phyloP scores from a whole-genome alignment of 2,888 invertebrate species.

The Plebejus anna region DNA sequence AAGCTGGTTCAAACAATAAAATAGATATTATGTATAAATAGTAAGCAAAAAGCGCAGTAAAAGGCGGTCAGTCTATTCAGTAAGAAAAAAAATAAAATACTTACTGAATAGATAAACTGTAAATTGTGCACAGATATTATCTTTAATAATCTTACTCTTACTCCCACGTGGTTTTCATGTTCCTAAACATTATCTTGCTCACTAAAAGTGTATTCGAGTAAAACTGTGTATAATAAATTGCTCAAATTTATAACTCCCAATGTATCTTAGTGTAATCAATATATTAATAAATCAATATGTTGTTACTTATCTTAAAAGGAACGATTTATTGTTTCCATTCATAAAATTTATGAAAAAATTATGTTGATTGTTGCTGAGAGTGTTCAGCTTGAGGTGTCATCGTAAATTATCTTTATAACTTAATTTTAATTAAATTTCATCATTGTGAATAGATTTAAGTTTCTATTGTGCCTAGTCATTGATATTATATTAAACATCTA shows the following conservation, averaged over 20 bases:
- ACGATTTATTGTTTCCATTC: neutral
- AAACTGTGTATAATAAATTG: slow-evolving; percentile 16
- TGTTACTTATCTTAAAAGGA: slow-evolving; percentile 15
- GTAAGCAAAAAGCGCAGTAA: no score
- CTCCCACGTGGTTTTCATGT: neutral
- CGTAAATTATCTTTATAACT: neutral
- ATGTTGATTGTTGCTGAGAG: neutral
- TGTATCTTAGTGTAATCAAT: slow-evolving; percentile 23
- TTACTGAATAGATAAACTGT: no score
- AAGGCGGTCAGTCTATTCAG: no score
- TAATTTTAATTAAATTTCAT: slow-evolving; percentile 1
- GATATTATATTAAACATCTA: neutral
- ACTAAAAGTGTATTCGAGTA: slow-evolving; percentile 9
- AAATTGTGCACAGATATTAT: neutral
- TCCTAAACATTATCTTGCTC: slow-evolving; percentile 2
- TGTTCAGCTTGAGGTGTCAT: neutral
- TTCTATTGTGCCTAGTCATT: neutral
- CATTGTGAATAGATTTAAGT: neutral
- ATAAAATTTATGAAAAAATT: slow-evolving; percentile 4
- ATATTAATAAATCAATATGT: slow-evolving; percentile 28
- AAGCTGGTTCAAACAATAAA: no score
- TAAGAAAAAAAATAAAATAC: no score
- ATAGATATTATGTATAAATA: no score
- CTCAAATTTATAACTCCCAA: slow-evolving; percentile 16
- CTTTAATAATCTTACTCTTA: neutral